phyloP scores from a whole-genome alignment of 2,113 vertebrate species.

The Rhynchomys soricoides region DNA sequence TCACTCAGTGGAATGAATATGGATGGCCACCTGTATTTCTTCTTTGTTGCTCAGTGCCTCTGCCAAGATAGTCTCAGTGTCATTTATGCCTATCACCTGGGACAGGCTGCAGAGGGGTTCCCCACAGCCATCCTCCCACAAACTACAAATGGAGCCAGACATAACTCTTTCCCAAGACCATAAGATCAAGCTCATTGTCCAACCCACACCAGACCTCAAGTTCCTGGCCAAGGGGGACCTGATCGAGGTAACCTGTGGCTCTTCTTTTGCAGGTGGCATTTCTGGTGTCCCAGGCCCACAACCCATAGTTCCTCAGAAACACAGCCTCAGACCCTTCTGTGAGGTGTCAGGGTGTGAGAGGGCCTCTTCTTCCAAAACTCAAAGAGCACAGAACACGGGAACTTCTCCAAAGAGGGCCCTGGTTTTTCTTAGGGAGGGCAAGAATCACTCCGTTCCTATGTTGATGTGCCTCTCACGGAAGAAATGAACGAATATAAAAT shows the following conservation, averaged over 20 bases:
- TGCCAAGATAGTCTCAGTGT: not conserved
- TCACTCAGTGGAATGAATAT: no score
- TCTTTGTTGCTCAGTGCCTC: not conserved
- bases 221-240: not conserved
- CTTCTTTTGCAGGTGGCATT: not conserved
- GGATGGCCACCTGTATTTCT: not conserved
- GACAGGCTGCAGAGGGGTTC: not conserved
- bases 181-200: not conserved
- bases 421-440: not conserved
- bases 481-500: not conserved
- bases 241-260: not conserved
- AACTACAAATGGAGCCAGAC: not conserved
- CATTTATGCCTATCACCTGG: not conserved
- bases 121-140: not conserved
- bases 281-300: not conserved
- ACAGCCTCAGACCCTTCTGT: not conserved
- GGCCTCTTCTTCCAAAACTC: not conserved
- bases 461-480: not conserved
- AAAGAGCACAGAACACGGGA: not conserved
- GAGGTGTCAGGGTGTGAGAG: not conserved
- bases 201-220: not conserved
- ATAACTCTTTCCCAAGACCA: not conserved
- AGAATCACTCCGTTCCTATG: not conserved
- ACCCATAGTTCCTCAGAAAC: not conserved
- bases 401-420: not conserved